Evolutionary conservation across 2,797 vertebrate species (phyloP).

Genomic region (Pantherophis vulpinus): DNA sequence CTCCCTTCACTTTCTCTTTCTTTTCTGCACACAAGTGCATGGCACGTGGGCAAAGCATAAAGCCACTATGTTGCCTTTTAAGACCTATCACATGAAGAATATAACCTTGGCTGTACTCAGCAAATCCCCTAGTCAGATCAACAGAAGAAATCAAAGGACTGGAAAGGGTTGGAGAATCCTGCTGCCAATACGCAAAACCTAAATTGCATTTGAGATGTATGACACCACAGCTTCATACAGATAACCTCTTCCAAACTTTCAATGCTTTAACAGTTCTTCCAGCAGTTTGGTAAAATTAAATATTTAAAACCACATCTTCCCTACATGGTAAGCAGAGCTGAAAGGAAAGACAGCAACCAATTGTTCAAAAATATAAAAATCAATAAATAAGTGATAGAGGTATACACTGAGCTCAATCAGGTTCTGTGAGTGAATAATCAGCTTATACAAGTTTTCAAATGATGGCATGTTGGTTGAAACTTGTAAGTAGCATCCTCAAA

Average conservation of each 20-base stretch:
- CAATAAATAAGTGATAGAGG: conserved; percentile 74
- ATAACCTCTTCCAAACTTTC: conserved; percentile 50
- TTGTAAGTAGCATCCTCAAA: conserved; percentile 82
- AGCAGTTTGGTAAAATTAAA: conserved; percentile 82
- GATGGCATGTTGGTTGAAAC: conserved; percentile 66
- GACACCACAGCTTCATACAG: conserved; percentile 59
- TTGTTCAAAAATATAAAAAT: conserved; percentile 87
- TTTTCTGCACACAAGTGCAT: conserved; percentile 19
- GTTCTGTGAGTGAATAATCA: conserved; percentile 72
- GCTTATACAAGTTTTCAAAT: conserved; percentile 78
- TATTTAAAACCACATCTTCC: conserved; percentile 83
- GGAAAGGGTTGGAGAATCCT: conserved; percentile 33
- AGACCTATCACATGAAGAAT: conserved; percentile 30
- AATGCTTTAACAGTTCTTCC: conserved; percentile 74
- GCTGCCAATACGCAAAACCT: conserved; percentile 43
- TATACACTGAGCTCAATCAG: conserved; percentile 68
- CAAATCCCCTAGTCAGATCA: conserved; percentile 27
- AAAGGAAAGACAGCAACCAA: conserved; percentile 89
- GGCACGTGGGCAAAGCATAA: not conserved
- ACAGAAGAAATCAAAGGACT: conserved; percentile 30
- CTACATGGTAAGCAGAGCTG: conserved; percentile 84
- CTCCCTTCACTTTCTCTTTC: conserved; percentile 7
- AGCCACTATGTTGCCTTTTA: conserved; percentile 32
- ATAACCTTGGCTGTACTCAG: conserved; percentile 39
- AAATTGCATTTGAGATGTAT: conserved; percentile 37